Base-by-base conservation (phyloP, 37 sponge, comb jelly and placozoan species). In the Geodia barretti region DNA sequence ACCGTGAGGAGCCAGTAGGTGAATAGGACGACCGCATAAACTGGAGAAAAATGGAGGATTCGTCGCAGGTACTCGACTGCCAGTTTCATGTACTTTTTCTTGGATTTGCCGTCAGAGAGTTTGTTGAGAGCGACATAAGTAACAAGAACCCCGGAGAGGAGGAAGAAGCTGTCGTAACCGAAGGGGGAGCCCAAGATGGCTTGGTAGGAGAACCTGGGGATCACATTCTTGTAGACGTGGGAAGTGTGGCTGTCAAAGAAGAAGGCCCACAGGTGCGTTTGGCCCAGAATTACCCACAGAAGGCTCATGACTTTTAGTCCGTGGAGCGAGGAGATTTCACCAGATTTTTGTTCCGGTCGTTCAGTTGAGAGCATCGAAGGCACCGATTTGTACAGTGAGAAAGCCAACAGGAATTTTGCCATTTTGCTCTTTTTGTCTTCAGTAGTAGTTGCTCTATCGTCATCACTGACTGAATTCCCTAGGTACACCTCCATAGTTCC, bases 241-340 rank as follows among this genome's bases (percentile, higher is more conserved):
- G 77, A 77, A 24, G 69, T 60, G 1, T 38, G 11, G 67, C 28
- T 29, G 23, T 37, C 28, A 29, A 29, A 31, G 25, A 8, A 11
- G 23, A 77, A 58, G 4, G 47, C 11, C 71, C 62, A 70, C 24
- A 86, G 38, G 60, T 82, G 66, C 0, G 75, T 60, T n/a, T 90
- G 91, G 32, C 82, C 82, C 11, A 83, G 29, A 60, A 90, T 90
- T 3, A 90, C 83, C 91, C 91, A 90, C 64, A 73, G 76, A 86
- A 90, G 86, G 60, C 86, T 80, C 33, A 90, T 37, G 1, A 72
- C 71, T 11, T 83, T 79, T 47, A 90, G 75, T 3, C 91, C 91
- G 42, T 90, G 79, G 39, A 90, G 54, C 7, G 54, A 47, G 54
- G 54, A 17, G 14, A 47, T 47, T 17, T 7, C 54, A 17, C 14